Percentiles rank a stretch among this genome's conserved stretches.
These are phyloP conservation scores for Chondrosia reniformis DNA, from an alignment of 37 sponge, comb jelly and placozoan species.

Conservation along the genomic window DNA sequence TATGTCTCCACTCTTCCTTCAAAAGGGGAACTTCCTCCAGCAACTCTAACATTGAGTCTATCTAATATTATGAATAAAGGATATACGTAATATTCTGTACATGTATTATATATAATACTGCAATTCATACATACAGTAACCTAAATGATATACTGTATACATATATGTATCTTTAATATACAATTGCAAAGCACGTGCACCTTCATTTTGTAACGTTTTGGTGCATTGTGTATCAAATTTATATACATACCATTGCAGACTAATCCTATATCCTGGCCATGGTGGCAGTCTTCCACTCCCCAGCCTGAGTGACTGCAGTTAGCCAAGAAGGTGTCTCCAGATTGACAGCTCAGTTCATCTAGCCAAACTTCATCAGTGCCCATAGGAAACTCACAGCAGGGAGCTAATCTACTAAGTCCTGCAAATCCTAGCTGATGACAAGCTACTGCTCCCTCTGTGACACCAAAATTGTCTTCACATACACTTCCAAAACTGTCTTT, in stretches of 20 bases:
- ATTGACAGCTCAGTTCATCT: not conserved
- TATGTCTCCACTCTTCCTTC: conserved; percentile 22
- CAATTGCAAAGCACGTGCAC: too few relatives aligned
- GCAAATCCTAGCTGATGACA: conserved; percentile 22
- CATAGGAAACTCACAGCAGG: not conserved
- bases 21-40: conserved; percentile 12
- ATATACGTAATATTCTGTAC: not conserved
- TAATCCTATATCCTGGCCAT: conserved; percentile 2
- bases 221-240: not conserved
- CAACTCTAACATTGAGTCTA: not conserved
- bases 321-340: not conserved
- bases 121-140: not conserved
- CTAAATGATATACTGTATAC: not conserved
- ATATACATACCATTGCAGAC: conserved; percentile 8
- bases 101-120: not conserved
- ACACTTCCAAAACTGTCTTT: not conserved
- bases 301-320: conserved; percentile 18
- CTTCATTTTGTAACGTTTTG: too few relatives aligned
- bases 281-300: conserved; percentile 21
- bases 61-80: not conserved
- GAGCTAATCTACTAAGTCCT: not conserved
- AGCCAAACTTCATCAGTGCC: conserved; percentile 5
- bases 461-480: conserved; percentile 1
- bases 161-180: too few relatives aligned
- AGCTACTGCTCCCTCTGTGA: not conserved